A percentile compares a stretch with the other conserved stretches of the same genome.
Evolutionary conservation across 2,888 invertebrate genomes (phyloP).

Genomic region (Limnephilus auricula): DNA sequence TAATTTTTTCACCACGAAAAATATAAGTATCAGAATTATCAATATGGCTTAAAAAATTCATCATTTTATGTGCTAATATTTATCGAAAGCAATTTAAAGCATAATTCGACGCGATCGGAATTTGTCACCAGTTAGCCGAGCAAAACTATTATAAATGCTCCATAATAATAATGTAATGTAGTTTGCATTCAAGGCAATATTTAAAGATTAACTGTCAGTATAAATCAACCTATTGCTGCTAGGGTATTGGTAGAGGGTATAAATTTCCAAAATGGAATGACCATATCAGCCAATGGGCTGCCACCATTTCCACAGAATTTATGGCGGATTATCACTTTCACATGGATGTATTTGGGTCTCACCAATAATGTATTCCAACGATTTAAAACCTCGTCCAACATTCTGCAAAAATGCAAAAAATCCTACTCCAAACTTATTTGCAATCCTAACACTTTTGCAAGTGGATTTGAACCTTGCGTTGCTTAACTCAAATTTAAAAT

Average conservation of each 20-base stretch:
- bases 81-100: background rate
- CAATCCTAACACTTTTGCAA: background rate
- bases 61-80: background rate
- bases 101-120: background rate
- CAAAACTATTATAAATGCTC: background rate
- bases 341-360: slow-evolving; percentile 34
- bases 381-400: slow-evolving; percentile 16
- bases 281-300: slow-evolving; percentile 39
- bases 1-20: too few relatives aligned
- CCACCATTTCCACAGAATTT: slow-evolving; percentile 49
- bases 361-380: slow-evolving; percentile 22
- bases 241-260: slow-evolving; percentile 30
- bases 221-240: slow-evolving; percentile 45
- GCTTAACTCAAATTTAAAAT: background rate
- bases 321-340: slow-evolving; percentile 50
- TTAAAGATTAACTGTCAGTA: slow-evolving; percentile 40
- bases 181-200: slow-evolving; percentile 36
- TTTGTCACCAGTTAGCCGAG: background rate
- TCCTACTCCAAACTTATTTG: background rate
- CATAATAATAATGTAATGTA: background rate
- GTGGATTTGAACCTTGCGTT: background rate
- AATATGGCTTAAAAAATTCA: background rate
- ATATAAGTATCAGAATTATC: background rate
- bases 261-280: slow-evolving; percentile 49
- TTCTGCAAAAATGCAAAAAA: slow-evolving; percentile 18